These are phyloP conservation scores for Phalacrocorax aristotelis DNA, from an alignment of 2,113 vertebrate species.

Conservation along the genomic window DNA sequence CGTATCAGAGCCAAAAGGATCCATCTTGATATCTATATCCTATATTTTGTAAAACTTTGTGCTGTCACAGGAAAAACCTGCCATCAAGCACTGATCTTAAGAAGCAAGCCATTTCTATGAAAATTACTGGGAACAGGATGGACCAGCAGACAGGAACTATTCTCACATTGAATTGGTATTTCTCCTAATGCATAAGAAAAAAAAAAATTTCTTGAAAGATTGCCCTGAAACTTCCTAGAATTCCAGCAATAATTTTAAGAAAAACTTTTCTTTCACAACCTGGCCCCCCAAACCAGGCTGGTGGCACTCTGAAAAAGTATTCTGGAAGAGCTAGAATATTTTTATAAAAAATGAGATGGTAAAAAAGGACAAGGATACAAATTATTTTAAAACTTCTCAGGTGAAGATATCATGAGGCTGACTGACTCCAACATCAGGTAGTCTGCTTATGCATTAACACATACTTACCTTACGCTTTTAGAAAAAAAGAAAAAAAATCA, in stretches of 20 bases:
- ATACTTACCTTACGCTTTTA: not conserved
- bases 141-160: not conserved
- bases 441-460: not conserved
- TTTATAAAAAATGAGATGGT: not conserved
- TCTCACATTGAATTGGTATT: not conserved
- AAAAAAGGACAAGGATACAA: not conserved
- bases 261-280: not conserved
- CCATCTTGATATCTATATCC: not conserved
- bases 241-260: not conserved
- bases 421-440: not conserved
- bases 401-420: not conserved
- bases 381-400: not conserved
- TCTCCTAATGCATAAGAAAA: not conserved
- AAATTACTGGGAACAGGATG: not conserved
- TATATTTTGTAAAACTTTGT: not conserved
- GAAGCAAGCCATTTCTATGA: not conserved
- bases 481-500: not conserved
- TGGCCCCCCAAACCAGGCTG: not conserved
- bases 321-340: not conserved
- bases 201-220: not conserved
- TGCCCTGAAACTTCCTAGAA: not conserved
- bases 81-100: not conserved
- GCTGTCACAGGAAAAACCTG: not conserved
- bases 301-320: not conserved
- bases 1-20: not conserved